Evolutionary conservation across 2,797 vertebrate genomes (phyloP), one percentile per base, ranked within the genome.

Genomic region (Sebastiscus albofasciatus): DNA sequence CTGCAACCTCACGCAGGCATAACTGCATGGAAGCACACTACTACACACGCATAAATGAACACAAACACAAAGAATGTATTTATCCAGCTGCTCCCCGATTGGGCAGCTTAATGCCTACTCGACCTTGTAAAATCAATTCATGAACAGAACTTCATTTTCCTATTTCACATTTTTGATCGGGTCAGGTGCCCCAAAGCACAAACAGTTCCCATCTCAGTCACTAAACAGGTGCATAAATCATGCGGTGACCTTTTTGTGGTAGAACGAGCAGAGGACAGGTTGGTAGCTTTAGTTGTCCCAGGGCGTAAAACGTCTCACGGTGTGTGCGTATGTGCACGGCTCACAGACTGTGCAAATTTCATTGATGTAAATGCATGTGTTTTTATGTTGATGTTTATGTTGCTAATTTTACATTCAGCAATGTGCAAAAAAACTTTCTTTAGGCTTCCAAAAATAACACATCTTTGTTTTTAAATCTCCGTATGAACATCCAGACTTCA

Each of bases 141-240:
- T 49, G 61, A 88, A 80, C 80, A 77, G 80, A 81, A 90, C 92
- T 92, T 82, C 7, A 89, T 93, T 93, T 93, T 89, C 79, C 87
- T 84, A 86, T 87, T 87, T 88, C 78, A 82, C 24, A 58, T 88
- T 91, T 79, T 79, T 59, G 46, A 88, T 89, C 64, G 76, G 86
- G 86, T 90, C 90, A 88, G 89, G 82, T 86, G 82, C 72, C 87
- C 89, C 83, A 92, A 83, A 94, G 89, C 83, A 58, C 87, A 92
- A 90, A 83, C 83, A 76, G 77, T 79, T 82, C 72, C 76, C 80
- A 84, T 92, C 87, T 82, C 87, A 81, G 79, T 90, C 67, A 56
- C 86, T 89, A 92, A 94, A 89, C 91, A 92, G 89, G 66, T 85
- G 82, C 83, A 93, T 94, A 93, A 94, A 95, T 94, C 90, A 93